These are phyloP conservation scores for Oligia strigilis DNA, from an alignment of 2,888 invertebrate genomes.

Conservation along the genomic window DNA sequence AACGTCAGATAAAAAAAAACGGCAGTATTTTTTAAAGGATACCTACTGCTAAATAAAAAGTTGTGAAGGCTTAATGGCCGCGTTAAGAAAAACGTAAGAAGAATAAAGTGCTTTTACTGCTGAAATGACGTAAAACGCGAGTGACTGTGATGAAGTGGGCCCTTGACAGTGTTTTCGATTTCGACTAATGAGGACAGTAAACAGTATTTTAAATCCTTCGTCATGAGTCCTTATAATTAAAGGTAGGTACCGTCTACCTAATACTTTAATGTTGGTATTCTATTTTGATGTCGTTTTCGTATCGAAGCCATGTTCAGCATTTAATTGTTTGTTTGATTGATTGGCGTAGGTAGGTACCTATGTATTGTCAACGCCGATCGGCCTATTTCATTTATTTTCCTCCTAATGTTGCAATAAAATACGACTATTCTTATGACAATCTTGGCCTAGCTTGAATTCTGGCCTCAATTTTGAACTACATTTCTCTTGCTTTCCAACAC, in stretches of 20 bases:
- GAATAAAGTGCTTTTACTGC: slow-evolving; percentile 60
- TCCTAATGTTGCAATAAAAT: neutral
- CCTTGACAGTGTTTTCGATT: slow-evolving; percentile 51
- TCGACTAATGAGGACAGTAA: slow-evolving; percentile 68
- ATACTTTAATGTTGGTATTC: neutral
- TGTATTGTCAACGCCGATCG: neutral
- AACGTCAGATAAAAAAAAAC: slow-evolving; percentile 43
- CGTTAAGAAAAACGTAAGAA: slow-evolving; percentile 50
- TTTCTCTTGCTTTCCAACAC: neutral
- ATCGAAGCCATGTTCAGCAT: neutral
- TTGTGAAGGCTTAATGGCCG: slow-evolving; percentile 51
- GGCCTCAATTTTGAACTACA: neutral
- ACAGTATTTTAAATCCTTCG: slow-evolving; percentile 52
- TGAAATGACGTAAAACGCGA: slow-evolving; percentile 50
- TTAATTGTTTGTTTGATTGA: neutral
- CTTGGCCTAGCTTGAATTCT: neutral
- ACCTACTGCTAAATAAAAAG: slow-evolving; percentile 43
- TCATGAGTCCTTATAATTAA: neutral
- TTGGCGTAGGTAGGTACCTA: neutral
- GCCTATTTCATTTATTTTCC: neutral
- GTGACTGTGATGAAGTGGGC: slow-evolving; percentile 50
- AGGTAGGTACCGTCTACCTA: neutral
- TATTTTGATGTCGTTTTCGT: neutral
- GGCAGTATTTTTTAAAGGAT: slow-evolving; percentile 36
- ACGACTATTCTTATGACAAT: neutral